These are phyloP conservation scores for Tenthredo notha DNA, from an alignment of 2,888 invertebrate genomes.

Conservation along the genomic window DNA sequence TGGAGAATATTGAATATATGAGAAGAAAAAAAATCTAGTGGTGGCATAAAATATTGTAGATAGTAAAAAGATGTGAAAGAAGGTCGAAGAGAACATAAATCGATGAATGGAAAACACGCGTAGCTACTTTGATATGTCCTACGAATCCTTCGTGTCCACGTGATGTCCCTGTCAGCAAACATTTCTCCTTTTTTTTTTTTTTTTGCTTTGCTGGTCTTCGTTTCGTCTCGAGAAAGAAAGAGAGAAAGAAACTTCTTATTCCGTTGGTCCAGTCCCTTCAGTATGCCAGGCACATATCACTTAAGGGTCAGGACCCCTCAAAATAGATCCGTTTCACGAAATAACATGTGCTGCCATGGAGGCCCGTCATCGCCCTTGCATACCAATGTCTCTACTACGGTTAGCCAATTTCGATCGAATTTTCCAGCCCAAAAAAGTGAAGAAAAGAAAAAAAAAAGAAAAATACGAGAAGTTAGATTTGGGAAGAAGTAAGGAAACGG, in stretches of 20 bases:
- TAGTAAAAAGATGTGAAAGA: constrained; percentile 10
- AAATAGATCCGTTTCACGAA: constrained; percentile 76
- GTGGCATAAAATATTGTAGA: background rate
- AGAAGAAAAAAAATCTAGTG: background rate
- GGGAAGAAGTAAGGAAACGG: background rate
- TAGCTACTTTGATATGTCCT: constrained; percentile 65
- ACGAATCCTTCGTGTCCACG: constrained; percentile 8
- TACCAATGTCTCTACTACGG: constrained; percentile 69
- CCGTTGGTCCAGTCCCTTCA: constrained; percentile 65
- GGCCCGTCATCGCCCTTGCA: constrained; percentile 71
- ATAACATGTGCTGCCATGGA: constrained; percentile 74
- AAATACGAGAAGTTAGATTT: background rate
- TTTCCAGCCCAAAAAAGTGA: background rate
- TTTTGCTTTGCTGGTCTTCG: background rate
- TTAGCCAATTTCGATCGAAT: constrained; percentile 57
- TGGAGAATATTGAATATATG: background rate
- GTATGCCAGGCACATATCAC: constrained; percentile 76
- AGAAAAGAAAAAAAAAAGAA: background rate
- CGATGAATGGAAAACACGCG: constrained; percentile 76
- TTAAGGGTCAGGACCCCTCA: constrained; percentile 76
- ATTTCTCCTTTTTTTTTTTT: constrained; percentile 18
- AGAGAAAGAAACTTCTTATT: constrained; percentile 36
- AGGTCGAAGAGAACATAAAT: constrained; percentile 1
- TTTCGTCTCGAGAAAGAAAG: background rate
- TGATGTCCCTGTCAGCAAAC: constrained; percentile 44